A percentile compares a stretch with the other conserved stretches of the same genome.
These are phyloP conservation scores for Helicoverpa armigera DNA, from an alignment of 1,140 invertebrate species.

Conservation along the genomic window DNA sequence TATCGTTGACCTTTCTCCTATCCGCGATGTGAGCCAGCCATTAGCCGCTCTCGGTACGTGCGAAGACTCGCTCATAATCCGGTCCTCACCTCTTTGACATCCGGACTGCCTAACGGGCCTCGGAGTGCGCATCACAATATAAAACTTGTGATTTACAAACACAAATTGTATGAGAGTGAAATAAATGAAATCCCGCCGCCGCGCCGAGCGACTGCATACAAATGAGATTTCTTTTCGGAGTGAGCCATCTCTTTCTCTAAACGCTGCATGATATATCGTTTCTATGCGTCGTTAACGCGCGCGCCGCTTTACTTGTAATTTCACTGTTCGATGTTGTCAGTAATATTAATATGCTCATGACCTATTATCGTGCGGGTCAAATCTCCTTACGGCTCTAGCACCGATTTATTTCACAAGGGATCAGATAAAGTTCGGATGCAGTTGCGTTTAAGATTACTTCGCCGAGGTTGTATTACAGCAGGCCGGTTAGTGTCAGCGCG, in stretches of 20 bases:
- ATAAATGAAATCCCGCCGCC: conserved; percentile 66
- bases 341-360: conserved; percentile 83
- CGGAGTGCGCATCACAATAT: conserved; percentile 66
- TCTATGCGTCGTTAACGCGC: conserved; percentile 80
- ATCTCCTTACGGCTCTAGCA: conserved; percentile 68
- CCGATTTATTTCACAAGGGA: conserved; percentile 75
- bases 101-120: conserved; percentile 67
- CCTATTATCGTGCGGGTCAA: conserved; percentile 77
- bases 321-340: conserved; percentile 79
- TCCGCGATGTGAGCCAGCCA: conserved; percentile 32
- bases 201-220: conserved; percentile 69
- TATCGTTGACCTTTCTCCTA: conserved; percentile 59
- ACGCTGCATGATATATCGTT: conserved; percentile 79
- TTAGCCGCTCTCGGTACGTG: conserved; percentile 54
- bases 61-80: conserved; percentile 65
- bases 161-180: conserved; percentile 77
- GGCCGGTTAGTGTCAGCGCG: conserved; percentile 61
- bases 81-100: conserved; percentile 67
- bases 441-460: conserved; percentile 60
- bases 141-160: conserved; percentile 75
- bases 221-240: conserved; percentile 80
- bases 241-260: conserved; percentile 80
- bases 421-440: conserved; percentile 70
- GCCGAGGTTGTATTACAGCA: conserved; percentile 49
- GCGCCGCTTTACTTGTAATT: conserved; percentile 77